Base-by-base conservation (phyloP, 2,113 vertebrate species). In the Osmerus eperlanus region DNA sequence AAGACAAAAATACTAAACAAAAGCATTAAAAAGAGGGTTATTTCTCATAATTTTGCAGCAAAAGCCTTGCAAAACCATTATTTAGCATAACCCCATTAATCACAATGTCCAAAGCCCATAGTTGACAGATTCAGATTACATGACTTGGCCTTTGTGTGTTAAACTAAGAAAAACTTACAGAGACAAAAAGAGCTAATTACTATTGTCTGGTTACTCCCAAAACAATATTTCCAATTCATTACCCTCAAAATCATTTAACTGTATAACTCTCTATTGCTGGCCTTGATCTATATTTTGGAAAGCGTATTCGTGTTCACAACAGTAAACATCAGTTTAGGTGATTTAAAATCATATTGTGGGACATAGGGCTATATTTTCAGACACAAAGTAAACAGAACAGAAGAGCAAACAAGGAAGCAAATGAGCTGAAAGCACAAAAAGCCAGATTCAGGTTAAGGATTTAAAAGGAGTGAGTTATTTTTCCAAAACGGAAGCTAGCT, bases 391-490 rank as follows among this genome's bases (percentile, higher is more conserved):
- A 61, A 66, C 58, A 23, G 8, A 59, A 65, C 28, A 68, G 3
- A 59, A 29, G 25, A 65, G 23, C 32, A 69, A 54, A 67, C 8
- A 66, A 52, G 72, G 32, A 47, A 68, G 18, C 65, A 68, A 60
- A 62, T 41, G 56, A 67, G 68, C 51, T 23, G 63, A 12, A 47
- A 54, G 51, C 28, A 68, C 28, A 76, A 76, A 76, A 67, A 83
- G 68, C 91, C 92, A 93, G 91, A 93, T 93, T 93, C 92, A 93
- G 90, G 84, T 82, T 82, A 78, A 84, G 85, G 86, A 47, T 65
- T 19, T 41, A n/a, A n/a, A n/a, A n/a, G n/a, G n/a, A n/a, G n/a
- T n/a, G n/a, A n/a, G n/a, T n/a, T n/a, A n/a, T n/a, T n/a, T n/a
- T n/a, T n/a, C n/a, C n/a, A n/a, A n/a, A n/a, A n/a, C n/a, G n/a